Percentiles rank a stretch among this genome's conserved stretches.
phyloP scores from a whole-genome alignment of 2,113 vertebrate genomes.

The Heterochromis multidens region DNA sequence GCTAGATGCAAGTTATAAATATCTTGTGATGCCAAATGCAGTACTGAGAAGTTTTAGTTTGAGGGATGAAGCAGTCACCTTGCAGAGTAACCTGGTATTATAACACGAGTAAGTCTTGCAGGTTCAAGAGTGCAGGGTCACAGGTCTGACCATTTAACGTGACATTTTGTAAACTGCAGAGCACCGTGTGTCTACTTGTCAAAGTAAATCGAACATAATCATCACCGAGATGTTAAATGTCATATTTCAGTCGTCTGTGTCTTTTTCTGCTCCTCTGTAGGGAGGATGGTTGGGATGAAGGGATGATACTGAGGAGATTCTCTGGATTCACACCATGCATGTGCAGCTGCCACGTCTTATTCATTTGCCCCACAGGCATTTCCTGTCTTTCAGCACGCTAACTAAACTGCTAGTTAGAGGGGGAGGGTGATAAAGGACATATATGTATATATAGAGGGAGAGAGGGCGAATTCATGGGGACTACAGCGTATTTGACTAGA shows the following conservation, averaged over 20 bases:
- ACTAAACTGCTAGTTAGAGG: constrained; percentile 48
- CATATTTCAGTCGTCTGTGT: not conserved
- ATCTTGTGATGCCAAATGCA: not conserved
- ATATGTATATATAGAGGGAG: not conserved
- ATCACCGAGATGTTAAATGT: not conserved
- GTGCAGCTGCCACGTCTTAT: constrained; percentile 56
- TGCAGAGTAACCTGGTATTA: not conserved
- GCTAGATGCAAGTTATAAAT: not conserved
- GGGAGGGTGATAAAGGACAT: constrained; percentile 28
- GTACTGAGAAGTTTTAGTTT: not conserved
- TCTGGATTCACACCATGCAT: constrained; percentile 40
- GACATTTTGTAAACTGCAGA: not conserved
- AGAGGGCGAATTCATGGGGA: constrained; percentile 18
- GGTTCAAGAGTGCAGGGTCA: not conserved
- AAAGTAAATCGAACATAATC: not conserved
- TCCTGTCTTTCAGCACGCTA: constrained; percentile 51
- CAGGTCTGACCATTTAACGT: not conserved
- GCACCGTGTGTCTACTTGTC: not conserved
- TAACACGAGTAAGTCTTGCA: not conserved
- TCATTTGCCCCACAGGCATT: constrained; percentile 53
- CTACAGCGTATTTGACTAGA: constrained; percentile 25
- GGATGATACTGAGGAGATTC: constrained; percentile 38
- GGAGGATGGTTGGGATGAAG: constrained; percentile 3
- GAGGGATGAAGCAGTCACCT: not conserved
- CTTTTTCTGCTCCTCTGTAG: not conserved